These are phyloP conservation scores for Thalassophryne amazonica DNA, from an alignment of 2,797 vertebrate genomes.

Conservation along the genomic window DNA sequence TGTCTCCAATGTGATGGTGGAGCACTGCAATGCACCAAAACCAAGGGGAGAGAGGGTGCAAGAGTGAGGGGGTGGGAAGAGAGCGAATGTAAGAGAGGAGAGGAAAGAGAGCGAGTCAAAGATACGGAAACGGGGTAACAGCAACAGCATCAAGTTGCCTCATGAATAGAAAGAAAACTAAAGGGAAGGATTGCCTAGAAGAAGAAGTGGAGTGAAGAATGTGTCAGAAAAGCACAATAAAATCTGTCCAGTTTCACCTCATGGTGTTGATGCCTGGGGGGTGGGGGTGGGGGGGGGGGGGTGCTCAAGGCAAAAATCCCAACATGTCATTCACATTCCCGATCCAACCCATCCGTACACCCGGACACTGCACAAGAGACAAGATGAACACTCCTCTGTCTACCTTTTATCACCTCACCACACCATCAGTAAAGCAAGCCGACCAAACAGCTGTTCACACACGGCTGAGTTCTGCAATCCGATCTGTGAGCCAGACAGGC, in stretches of 20 bases:
- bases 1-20: slow-evolving; percentile 75
- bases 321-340: slow-evolving; percentile 42
- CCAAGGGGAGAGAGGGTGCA: slow-evolving; percentile 73
- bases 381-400: slow-evolving; percentile 24
- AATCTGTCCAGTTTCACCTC: slow-evolving; percentile 54
- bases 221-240: slow-evolving; percentile 16
- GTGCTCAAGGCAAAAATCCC: slow-evolving; percentile 25
- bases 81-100: slow-evolving; percentile 35
- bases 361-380: slow-evolving; percentile 18
- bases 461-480: slow-evolving; percentile 42
- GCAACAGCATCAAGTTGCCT: slow-evolving; percentile 28
- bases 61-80: slow-evolving; percentile 62
- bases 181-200: slow-evolving; percentile 16
- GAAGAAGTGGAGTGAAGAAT: slow-evolving; percentile 16
- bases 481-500: slow-evolving; percentile 43
- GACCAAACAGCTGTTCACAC: slow-evolving; percentile 52
- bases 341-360: slow-evolving; percentile 26
- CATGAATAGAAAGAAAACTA: slow-evolving; percentile 20
- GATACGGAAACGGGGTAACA: slow-evolving; percentile 45
- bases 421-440: slow-evolving; percentile 57
- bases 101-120: slow-evolving; percentile 49
- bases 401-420: slow-evolving; percentile 38
- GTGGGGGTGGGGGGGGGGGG: not conserved
- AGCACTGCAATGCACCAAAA: slow-evolving; percentile 85
- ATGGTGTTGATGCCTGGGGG: slow-evolving; percentile 21